These are phyloP conservation scores for Nomada ferruginata DNA, from an alignment of 2,888 invertebrate species.

Conservation along the genomic window DNA sequence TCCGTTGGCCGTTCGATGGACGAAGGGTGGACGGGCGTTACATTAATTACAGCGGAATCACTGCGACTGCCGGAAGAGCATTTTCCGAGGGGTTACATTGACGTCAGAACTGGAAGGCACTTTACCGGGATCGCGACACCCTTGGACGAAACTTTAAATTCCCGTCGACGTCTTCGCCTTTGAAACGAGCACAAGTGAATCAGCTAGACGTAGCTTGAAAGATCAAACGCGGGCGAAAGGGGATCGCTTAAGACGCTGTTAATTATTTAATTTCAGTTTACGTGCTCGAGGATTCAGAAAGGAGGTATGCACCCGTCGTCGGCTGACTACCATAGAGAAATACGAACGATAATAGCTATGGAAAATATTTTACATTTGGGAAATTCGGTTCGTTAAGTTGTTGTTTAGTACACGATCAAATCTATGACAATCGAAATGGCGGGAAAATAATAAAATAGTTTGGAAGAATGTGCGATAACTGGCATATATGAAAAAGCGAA, in stretches of 20 bases:
- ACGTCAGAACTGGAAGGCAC: conserved; percentile 54
- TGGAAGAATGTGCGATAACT: too few relatives aligned
- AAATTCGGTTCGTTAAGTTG: too few relatives aligned
- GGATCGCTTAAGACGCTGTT: background rate
- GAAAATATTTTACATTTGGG: too few relatives aligned
- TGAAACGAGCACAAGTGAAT: conserved; percentile 6
- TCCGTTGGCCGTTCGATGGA: conserved; percentile 66
- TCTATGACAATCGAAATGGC: too few relatives aligned
- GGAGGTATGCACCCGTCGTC: background rate
- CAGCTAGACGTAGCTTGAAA: background rate
- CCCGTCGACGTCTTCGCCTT: conserved; percentile 23
- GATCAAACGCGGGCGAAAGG: conserved; percentile 19
- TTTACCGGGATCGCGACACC: conserved; percentile 36
- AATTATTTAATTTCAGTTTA: conserved; percentile 25
- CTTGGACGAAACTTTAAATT: conserved; percentile 49
- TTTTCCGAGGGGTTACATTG: conserved; percentile 36
- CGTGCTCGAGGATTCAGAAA: background rate
- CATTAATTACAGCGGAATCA: conserved; percentile 62
- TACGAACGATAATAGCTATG: background rate
- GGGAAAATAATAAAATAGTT: too few relatives aligned
- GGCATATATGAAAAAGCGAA: too few relatives aligned
- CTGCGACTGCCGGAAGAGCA: conserved; percentile 44
- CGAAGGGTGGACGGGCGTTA: conserved; percentile 28
- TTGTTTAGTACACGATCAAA: too few relatives aligned
- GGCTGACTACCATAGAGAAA: too few relatives aligned